phyloP scores from a whole-genome alignment of 1,140 invertebrate genomes.

The Geopemphigus sp. region DNA sequence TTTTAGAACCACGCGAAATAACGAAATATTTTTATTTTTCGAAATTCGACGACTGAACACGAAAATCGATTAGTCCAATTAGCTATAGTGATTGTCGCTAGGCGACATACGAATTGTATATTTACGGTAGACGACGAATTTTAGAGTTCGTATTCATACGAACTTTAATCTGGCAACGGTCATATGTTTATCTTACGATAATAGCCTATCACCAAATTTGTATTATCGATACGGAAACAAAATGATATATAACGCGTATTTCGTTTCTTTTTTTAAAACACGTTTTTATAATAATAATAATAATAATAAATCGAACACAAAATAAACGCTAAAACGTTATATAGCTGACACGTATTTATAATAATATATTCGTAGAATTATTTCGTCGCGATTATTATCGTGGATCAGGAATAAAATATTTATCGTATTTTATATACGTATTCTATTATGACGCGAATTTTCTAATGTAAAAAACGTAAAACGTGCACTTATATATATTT shows the following conservation, averaged over 20 bases:
- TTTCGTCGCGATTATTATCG: not conserved
- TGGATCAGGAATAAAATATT: not conserved
- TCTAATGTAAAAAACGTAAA: not conserved
- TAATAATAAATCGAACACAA: too few relatives aligned
- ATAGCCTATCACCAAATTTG: not conserved
- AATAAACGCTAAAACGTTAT: not conserved
- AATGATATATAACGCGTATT: not conserved
- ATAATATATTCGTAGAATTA: not conserved
- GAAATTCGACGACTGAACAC: too few relatives aligned
- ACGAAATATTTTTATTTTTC: too few relatives aligned
- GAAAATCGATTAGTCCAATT: too few relatives aligned
- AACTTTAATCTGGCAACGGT: too few relatives aligned
- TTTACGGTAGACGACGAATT: too few relatives aligned
- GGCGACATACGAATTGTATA: too few relatives aligned
- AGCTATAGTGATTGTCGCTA: too few relatives aligned
- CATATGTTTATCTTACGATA: too few relatives aligned
- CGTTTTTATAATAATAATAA: not conserved
- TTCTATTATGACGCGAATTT: not conserved
- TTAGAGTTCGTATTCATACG: too few relatives aligned
- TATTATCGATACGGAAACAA: not conserved
- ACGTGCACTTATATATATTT: not conserved
- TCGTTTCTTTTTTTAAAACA: not conserved
- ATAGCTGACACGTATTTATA: not conserved
- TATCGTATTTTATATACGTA: not conserved
- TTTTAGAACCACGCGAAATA: too few relatives aligned